A percentile compares a stretch with the other conserved stretches of the same genome.
Conservation (phyloP, 2,113 vertebrate species). For the Cryptotis parvus region DNA sequence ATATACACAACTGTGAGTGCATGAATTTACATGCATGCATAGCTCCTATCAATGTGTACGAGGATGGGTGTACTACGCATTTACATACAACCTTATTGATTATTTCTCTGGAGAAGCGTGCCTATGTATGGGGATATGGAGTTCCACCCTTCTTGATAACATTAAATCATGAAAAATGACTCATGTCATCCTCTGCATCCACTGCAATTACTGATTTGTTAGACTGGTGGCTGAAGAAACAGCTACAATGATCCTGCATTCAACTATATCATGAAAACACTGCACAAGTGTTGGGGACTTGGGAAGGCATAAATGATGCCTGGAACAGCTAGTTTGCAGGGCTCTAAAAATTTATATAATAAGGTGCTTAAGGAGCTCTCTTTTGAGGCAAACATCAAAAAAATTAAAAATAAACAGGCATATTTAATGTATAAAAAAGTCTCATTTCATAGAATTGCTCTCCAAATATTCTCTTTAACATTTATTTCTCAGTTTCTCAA, state of each 20-base stretch:
- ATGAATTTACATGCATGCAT: background rate
- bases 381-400: background rate
- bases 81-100: background rate
- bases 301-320: background rate
- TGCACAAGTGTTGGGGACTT: background rate
- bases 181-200: background rate
- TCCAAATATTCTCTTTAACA: background rate
- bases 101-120: conserved; percentile 44
- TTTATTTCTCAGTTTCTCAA: background rate
- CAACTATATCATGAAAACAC: background rate
- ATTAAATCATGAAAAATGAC: background rate
- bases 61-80: background rate
- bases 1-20: background rate
- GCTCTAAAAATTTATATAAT: background rate
- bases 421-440: background rate
- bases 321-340: background rate
- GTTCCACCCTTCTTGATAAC: conserved; percentile 17
- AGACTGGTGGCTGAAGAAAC: background rate
- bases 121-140: background rate
- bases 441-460: background rate
- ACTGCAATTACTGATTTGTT: background rate
- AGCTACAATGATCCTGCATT: background rate
- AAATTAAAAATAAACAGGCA: background rate
- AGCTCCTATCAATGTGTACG: background rate
- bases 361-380: background rate